phyloP scores from a whole-genome alignment of 2,888 invertebrate genomes.

The Geotrupes spiniger region DNA sequence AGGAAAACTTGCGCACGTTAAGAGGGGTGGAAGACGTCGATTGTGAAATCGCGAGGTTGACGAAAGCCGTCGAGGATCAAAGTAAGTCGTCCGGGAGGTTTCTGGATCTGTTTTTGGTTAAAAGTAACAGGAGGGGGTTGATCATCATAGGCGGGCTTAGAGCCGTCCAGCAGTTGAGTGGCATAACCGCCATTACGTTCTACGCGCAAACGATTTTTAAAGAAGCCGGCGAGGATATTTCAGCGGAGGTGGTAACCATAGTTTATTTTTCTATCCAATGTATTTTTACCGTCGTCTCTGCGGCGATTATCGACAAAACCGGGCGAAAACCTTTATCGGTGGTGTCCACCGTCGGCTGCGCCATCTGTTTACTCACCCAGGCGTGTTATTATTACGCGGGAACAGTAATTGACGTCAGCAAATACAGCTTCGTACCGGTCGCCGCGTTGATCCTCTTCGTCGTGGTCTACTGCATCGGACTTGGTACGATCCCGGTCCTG shows the following conservation, averaged over 20 bases:
- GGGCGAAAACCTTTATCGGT: constrained; percentile 62
- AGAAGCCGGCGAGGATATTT: constrained; percentile 44
- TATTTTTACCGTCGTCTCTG: constrained; percentile 55
- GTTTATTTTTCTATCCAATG: constrained; percentile 57
- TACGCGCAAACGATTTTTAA: constrained; percentile 62
- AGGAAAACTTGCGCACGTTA: constrained; percentile 55
- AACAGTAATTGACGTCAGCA: constrained; percentile 37
- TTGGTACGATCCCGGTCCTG: constrained; percentile 52
- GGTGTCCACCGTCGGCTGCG: constrained; percentile 49
- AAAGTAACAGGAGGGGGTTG: constrained; percentile 59
- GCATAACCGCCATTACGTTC: constrained; percentile 59
- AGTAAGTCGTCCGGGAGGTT: constrained; percentile 36
- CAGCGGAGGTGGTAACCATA: constrained; percentile 54
- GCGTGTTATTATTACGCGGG: constrained; percentile 48
- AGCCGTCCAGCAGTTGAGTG: constrained; percentile 60
- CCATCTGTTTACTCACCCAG: constrained; percentile 42
- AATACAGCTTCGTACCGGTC: constrained; percentile 48
- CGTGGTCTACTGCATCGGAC: constrained; percentile 49
- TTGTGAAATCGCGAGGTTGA: constrained; percentile 45
- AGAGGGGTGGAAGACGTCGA: constrained; percentile 54
- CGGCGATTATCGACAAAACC: constrained; percentile 58
- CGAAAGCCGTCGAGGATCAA: constrained; percentile 39
- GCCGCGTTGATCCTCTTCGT: constrained; percentile 49
- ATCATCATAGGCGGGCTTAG: constrained; percentile 58
- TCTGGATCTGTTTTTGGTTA: constrained; percentile 54